Conservation (phyloP, 1,140 invertebrate species). For the Rhynchophorus ferrugineus region DNA sequence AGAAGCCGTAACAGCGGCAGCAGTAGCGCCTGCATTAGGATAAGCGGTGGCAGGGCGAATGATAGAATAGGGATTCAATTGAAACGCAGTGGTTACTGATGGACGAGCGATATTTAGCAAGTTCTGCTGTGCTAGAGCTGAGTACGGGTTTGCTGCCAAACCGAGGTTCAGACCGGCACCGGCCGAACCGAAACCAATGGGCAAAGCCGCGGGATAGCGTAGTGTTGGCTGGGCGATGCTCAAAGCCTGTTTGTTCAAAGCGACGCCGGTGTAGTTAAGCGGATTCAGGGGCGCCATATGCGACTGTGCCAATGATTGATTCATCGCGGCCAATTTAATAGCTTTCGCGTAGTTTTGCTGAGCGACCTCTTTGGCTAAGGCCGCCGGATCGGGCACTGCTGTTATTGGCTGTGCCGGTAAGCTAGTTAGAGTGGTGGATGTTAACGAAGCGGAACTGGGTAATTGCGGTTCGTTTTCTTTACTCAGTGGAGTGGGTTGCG, state of each 20-base stretch:
- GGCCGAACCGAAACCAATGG: constrained; percentile 26
- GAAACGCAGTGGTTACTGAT: constrained; percentile 37
- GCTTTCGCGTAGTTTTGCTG: constrained; percentile 69
- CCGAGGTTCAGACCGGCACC: constrained; percentile 28
- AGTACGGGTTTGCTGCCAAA: constrained; percentile 33
- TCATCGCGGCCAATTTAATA: constrained; percentile 52
- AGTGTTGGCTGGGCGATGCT: constrained; percentile 35
- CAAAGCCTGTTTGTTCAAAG: constrained; percentile 56
- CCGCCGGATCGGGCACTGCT: constrained; percentile 45
- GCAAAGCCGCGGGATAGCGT: constrained; percentile 29
- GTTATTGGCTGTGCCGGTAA: constrained; percentile 27
- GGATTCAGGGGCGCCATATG: constrained; percentile 47
- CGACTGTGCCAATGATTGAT: constrained; percentile 39
- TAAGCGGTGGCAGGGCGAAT: constrained; percentile 27
- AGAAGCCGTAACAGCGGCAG: constrained; percentile 41
- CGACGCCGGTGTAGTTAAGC: constrained; percentile 70
- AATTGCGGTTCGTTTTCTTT: constrained; percentile 23
- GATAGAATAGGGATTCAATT: constrained; percentile 44
- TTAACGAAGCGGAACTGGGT: constrained; percentile 9
- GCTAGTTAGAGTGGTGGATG: constrained; percentile 12
- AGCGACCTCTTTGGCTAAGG: constrained; percentile 65
- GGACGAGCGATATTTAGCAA: constrained; percentile 52
- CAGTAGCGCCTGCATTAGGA: constrained; percentile 35
- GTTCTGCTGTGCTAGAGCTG: constrained; percentile 41
- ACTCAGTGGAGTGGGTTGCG: constrained; percentile 8